phyloP scores from a whole-genome alignment of 2,113 vertebrate species.

The Symphodus melops region DNA sequence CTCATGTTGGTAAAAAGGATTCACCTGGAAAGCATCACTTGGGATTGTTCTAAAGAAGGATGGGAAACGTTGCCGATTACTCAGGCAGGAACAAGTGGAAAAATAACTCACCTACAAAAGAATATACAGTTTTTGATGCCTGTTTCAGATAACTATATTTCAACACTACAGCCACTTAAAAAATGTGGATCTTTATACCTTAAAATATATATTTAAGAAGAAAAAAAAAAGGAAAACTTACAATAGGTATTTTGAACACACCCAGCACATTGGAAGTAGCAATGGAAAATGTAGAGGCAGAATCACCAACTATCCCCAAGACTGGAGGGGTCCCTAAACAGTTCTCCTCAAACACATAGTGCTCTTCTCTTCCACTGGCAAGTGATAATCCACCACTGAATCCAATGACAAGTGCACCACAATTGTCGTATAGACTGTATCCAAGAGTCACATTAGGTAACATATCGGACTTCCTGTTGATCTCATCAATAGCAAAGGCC shows the following conservation, averaged over 20 bases:
- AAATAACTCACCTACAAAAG: slow-evolving; percentile 5
- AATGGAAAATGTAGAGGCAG: slow-evolving; percentile 65
- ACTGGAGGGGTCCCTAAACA: slow-evolving; percentile 60
- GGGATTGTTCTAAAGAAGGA: slow-evolving; percentile 17
- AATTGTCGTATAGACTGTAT: slow-evolving; percentile 35
- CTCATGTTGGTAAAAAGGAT: neutral
- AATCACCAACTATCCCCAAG: slow-evolving; percentile 68
- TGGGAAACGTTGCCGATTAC: slow-evolving; percentile 2
- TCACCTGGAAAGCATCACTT: slow-evolving; percentile 9
- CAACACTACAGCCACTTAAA: too few species aligned
- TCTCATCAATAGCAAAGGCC: slow-evolving; percentile 62
- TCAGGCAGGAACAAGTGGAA: slow-evolving; percentile 8
- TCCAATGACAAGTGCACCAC: slow-evolving; percentile 47
- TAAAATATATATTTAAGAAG: neutral
- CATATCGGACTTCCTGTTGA: slow-evolving; percentile 49
- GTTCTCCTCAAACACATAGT: slow-evolving; percentile 38
- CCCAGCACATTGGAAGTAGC: slow-evolving; percentile 59
- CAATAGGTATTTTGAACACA: slow-evolving; percentile 63
- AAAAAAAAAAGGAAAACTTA: slow-evolving; percentile 28
- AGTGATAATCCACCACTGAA: slow-evolving; percentile 58
- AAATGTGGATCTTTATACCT: too few species aligned
- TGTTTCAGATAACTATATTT: neutral
- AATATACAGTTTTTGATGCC: too few species aligned
- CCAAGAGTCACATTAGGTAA: slow-evolving; percentile 58
- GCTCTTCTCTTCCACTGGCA: slow-evolving; percentile 47